phyloP scores from a whole-genome alignment of 2,113 vertebrate species.

The Myiagra hebetior region DNA sequence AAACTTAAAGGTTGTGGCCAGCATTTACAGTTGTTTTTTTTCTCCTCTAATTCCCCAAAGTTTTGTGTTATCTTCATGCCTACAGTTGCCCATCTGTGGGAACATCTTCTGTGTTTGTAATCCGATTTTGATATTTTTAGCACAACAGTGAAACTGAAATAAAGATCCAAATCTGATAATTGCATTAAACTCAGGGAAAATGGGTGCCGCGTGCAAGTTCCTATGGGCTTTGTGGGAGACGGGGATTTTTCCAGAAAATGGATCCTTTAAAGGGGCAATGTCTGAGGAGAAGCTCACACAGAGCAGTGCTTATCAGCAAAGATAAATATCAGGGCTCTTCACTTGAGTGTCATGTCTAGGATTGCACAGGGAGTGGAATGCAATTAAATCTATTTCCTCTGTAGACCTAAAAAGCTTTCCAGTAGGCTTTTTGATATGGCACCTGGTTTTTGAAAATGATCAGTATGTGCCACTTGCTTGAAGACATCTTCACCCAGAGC shows the following conservation, averaged over 20 bases:
- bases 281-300: neutral
- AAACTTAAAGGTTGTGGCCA: accelerated
- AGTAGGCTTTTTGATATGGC: neutral
- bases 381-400: neutral
- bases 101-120: neutral
- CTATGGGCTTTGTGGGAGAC: neutral
- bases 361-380: neutral
- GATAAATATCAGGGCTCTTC: neutral
- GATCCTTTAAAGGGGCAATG: neutral
- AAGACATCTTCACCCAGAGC: neutral
- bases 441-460: neutral
- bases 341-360: neutral
- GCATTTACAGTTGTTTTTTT: neutral
- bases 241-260: neutral
- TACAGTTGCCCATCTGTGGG: neutral
- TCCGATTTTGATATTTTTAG: neutral
- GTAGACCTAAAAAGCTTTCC: neutral
- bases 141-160: neutral
- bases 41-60: neutral
- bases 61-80: neutral
- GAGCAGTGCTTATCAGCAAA: neutral
- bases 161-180: neutral
- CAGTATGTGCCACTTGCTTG: neutral
- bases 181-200: neutral
- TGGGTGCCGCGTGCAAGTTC: neutral